Evolutionary conservation across 2,113 vertebrate species (phyloP), one percentile per base, ranked within the genome.

Genomic region (Prunella himalayana): DNA sequence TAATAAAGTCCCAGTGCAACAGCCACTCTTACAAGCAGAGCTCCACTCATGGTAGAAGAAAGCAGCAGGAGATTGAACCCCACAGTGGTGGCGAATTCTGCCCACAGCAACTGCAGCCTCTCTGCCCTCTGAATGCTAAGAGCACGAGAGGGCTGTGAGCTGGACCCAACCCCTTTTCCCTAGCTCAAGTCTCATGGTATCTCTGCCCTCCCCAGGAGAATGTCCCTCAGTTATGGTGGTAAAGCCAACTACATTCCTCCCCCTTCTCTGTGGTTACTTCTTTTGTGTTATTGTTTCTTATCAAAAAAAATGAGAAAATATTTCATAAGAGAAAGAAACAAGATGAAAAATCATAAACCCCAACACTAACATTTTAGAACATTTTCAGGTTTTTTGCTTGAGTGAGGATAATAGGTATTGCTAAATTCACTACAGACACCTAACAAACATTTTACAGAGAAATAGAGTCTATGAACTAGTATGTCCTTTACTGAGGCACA

Each of bases 31-130:
- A 25, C 0, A 2, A 66, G 64, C 64, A 47, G 42, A 47, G 64
- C 31, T 66, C 64, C 13, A 22, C 57, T 37, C n/a, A 59, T 2
- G 0, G 35, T 9, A 31, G 11, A 39, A 39, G 27, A 70, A 51
- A 23, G 49, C 68, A 51, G 35, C 27, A 39, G 35, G 35, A 51
- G 16, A 28, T 28, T 11, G 59, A 39, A 31, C 47, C 47, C 35
- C 1, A 0, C 47, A 50, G n/a, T 16, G 7, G 15, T 7, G 11
- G 10, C 3, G 2, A 39, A 51, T 51, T 51, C 15, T 37, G n/a
- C 57, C 57, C 23, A 59, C 57, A 59, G 57, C 23, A 59, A 37
- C 23, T 11, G 57, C 57, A 37, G 15, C 23, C n/a, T 11, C 56
- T 37, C 23, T 37, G 10, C 23, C 35, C 27, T 51, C 14, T 9